A percentile compares a stretch with the other conserved stretches of the same genome.
Evolutionary conservation across 2,797 vertebrate species (phyloP).

Genomic region (Otus scops): DNA sequence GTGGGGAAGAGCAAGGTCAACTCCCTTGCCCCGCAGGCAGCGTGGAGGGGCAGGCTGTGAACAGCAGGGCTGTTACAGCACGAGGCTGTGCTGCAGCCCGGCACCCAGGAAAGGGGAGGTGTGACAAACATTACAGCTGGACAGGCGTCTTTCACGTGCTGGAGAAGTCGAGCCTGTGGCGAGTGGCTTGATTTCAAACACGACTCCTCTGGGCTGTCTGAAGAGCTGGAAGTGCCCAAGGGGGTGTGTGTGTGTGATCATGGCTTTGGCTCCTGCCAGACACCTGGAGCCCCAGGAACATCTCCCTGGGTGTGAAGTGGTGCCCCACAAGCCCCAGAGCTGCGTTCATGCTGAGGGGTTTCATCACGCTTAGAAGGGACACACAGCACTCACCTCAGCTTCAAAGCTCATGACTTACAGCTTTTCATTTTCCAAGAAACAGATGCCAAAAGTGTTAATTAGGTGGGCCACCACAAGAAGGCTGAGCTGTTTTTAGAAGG

Average conservation of each 20-base stretch:
- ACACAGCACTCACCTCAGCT: not conserved
- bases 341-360: not conserved
- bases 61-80: not conserved
- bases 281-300: not conserved
- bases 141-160: accelerated
- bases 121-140: not conserved
- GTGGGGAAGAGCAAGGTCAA: not conserved
- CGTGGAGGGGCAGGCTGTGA: accelerated
- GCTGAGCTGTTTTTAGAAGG: not conserved
- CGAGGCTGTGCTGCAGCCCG: not conserved
- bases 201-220: not conserved
- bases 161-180: not conserved
- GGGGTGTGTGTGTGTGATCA: too few relatives aligned
- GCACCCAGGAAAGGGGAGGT: not conserved
- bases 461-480: not conserved
- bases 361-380: not conserved
- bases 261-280: not conserved
- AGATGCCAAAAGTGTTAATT: not conserved
- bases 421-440: not conserved
- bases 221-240: not conserved
- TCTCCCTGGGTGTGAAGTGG: not conserved
- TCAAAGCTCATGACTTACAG: not conserved
- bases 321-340: not conserved
- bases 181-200: not conserved
- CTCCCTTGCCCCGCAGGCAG: not conserved